Evolutionary conservation across 2,797 vertebrate species (phyloP).

Genomic region (Eremophila alpestris): DNA sequence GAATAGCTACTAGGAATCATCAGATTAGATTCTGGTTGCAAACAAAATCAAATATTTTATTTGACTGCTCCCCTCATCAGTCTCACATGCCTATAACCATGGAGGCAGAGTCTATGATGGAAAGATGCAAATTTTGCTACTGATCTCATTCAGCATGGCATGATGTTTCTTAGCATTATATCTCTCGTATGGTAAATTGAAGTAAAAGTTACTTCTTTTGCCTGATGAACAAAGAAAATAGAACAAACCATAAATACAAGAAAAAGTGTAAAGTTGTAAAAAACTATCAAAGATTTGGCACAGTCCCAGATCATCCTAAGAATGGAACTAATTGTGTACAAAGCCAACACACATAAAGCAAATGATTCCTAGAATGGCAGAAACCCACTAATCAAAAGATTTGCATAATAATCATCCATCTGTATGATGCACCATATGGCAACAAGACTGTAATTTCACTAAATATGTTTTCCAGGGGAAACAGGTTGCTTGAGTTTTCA

Average conservation of each 20-base stretch:
- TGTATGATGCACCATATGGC: conserved; percentile 51
- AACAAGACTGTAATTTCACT: conserved; percentile 55
- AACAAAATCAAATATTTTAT: not conserved
- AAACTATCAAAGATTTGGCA: conserved; percentile 47
- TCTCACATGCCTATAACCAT: not conserved
- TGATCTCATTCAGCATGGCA: not conserved
- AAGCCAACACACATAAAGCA: conserved; percentile 44
- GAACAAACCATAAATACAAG: conserved; percentile 10
- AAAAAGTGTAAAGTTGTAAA: conserved; percentile 13
- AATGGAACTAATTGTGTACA: conserved; percentile 21
- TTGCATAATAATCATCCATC: conserved; percentile 61
- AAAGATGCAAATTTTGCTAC: not conserved
- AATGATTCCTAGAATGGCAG: conserved; percentile 52
- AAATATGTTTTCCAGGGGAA: conserved; percentile 62
- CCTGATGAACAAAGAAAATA: conserved; percentile 41
- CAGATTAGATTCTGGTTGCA: not conserved
- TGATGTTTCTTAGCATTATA: not conserved
- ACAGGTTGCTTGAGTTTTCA: conserved; percentile 38
- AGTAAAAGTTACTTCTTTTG: conserved; percentile 54
- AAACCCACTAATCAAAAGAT: conserved; percentile 67
- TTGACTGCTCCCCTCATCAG: not conserved
- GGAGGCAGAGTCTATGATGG: not conserved
- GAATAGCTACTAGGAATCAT: not conserved
- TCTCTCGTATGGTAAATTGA: conserved; percentile 20
- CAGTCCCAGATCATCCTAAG: conserved; percentile 17